These are phyloP conservation scores for Steinernema hermaphroditum DNA, from an alignment of 2,888 invertebrate genomes.

Conservation along the genomic window DNA sequence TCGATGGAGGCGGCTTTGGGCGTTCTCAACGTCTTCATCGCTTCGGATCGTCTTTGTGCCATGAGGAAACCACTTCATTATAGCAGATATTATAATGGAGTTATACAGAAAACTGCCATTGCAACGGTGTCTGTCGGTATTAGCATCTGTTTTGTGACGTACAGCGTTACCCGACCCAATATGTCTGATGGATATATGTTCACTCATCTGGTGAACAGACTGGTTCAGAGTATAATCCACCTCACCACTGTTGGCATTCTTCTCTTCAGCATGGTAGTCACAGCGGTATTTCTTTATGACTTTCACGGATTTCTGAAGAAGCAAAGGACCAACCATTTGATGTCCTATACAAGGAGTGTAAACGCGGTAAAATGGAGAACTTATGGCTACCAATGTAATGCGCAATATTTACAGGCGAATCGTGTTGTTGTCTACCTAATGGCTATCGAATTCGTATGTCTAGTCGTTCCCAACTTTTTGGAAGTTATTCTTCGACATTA, in stretches of 20 bases:
- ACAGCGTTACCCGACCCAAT: not conserved
- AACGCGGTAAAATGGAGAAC: conserved; percentile 16
- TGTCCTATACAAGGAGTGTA: not conserved
- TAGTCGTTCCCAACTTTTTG: not conserved
- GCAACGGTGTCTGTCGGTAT: not conserved
- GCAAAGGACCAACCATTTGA: not conserved
- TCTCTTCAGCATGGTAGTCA: not conserved
- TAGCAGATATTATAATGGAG: not conserved
- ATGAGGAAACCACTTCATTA: not conserved
- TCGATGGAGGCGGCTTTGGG: not conserved
- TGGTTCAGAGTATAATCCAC: not conserved
- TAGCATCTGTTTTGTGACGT: not conserved
- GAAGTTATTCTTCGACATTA: not conserved
- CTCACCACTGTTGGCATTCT: not conserved
- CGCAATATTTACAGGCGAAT: conserved; percentile 10
- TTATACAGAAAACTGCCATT: not conserved
- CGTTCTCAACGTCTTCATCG: not conserved
- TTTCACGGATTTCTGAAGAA: not conserved
- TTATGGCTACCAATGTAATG: too few relatives aligned
- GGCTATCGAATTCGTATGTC: not conserved
- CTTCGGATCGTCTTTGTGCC: not conserved
- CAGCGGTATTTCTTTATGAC: not conserved
- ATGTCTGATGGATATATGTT: not conserved
- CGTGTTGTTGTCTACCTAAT: not conserved
- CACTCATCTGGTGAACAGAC: not conserved